A percentile compares a stretch with the other conserved stretches of the same genome.
These are phyloP conservation scores for Saccostrea glomerata DNA, from an alignment of 1,140 invertebrate genomes.

Conservation along the genomic window DNA sequence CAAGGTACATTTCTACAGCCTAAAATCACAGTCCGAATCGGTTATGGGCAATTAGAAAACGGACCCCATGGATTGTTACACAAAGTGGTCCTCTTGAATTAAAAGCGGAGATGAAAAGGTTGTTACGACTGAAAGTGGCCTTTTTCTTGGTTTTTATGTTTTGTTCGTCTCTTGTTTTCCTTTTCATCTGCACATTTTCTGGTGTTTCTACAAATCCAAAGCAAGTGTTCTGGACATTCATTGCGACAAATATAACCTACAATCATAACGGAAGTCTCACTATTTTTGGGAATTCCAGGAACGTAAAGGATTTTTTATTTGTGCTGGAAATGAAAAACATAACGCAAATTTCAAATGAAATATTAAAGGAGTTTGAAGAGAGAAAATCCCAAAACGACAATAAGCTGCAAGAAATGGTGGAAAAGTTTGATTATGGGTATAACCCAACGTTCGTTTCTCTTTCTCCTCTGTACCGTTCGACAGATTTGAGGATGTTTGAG, in stretches of 20 bases:
- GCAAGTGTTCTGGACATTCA: background rate
- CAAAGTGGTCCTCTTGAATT: too few species aligned
- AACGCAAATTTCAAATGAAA: background rate
- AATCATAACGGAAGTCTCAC: background rate
- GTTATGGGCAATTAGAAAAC: too few species aligned
- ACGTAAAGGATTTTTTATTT: background rate
- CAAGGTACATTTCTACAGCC: too few species aligned
- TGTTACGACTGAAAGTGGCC: too few species aligned
- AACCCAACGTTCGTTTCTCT: background rate
- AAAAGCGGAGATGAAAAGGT: too few species aligned
- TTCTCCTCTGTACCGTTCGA: background rate
- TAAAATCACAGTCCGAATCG: too few species aligned
- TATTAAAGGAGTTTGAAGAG: background rate
- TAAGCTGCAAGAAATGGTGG: background rate
- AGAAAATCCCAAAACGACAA: background rate
- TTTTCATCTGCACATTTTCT: background rate
- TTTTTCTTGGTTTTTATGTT: too few species aligned
- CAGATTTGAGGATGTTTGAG: background rate
- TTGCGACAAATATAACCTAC: background rate
- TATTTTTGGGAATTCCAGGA: background rate
- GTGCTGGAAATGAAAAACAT: background rate
- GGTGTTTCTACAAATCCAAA: background rate
- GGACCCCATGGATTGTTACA: too few species aligned
- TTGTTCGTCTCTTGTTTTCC: too few species aligned
- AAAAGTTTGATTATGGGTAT: background rate